phyloP scores from a whole-genome alignment of 1,140 invertebrate species.

The Thaumetopoea pityocampa region DNA sequence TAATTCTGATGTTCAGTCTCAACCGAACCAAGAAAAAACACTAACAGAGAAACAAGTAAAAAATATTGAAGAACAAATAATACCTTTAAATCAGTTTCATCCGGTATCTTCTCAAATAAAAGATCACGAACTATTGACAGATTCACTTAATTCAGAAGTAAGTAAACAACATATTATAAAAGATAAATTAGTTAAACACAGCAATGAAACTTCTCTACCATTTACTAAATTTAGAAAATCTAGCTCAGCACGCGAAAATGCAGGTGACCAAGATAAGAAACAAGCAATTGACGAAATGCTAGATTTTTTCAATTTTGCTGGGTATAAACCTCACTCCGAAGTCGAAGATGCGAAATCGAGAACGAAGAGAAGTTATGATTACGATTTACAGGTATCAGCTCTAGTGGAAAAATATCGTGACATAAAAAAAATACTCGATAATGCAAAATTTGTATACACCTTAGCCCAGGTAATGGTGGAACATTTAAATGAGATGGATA shows the following conservation, averaged over 20 bases:
- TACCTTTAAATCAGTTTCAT: constrained; percentile 35
- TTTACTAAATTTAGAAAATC: constrained; percentile 18
- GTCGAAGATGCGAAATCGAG: constrained; percentile 19
- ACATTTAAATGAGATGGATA: constrained; percentile 47
- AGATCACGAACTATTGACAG: constrained; percentile 5
- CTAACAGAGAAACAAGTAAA: constrained; percentile 51
- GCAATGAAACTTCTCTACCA: constrained; percentile 22
- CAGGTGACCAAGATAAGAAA: constrained; percentile 37
- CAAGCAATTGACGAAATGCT: constrained; percentile 59
- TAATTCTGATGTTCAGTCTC: constrained; percentile 39
- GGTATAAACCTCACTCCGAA: constrained; percentile 26
- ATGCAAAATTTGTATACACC: constrained; percentile 38
- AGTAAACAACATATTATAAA: constrained; percentile 19
- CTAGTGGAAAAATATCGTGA: constrained; percentile 36
- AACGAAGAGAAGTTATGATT: constrained; percentile 39
- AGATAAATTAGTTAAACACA: constrained; percentile 22
- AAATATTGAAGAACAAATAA: constrained; percentile 66
- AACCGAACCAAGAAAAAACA: constrained; percentile 33
- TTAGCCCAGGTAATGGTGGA: constrained; percentile 42
- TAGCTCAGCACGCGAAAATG: constrained; percentile 27
- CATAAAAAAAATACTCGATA: constrained; percentile 38
- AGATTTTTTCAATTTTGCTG: constrained; percentile 54
- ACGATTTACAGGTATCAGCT: constrained; percentile 35
- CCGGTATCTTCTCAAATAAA: not conserved
- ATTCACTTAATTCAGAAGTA: constrained; percentile 4